phyloP scores from a whole-genome alignment of 2,113 vertebrate genomes.

The Lophius piscatorius region DNA sequence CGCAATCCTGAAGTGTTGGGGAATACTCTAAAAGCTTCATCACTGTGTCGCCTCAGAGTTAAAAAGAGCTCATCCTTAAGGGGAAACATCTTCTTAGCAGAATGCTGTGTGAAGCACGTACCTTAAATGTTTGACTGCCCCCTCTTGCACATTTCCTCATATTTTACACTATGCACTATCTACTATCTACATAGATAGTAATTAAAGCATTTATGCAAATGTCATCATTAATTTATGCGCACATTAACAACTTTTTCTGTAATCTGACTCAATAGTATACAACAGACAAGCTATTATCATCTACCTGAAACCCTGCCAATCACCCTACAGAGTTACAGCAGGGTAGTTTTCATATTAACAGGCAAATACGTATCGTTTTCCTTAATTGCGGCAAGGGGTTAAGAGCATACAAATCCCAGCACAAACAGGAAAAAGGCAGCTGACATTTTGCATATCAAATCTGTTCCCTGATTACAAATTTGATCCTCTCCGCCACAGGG shows the following conservation, averaged over 20 bases:
- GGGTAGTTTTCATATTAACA: background rate
- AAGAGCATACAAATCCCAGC: conserved; percentile 5
- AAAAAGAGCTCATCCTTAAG: conserved; percentile 20
- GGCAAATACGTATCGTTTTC: conserved; percentile 27
- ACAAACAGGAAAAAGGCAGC: conserved; percentile 5
- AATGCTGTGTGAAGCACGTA: too few relatives aligned
- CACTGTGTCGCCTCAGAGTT: conserved; percentile 5
- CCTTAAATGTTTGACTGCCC: background rate
- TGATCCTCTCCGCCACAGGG: background rate
- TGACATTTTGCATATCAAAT: conserved; percentile 39
- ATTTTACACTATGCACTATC: conserved; percentile 1
- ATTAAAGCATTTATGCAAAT: conserved; percentile 24
- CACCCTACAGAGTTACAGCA: conserved; percentile 4
- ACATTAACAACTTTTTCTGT: conserved; percentile 8
- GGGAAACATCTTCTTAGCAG: too few relatives aligned
- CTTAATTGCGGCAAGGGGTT: conserved; percentile 25
- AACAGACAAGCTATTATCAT: background rate
- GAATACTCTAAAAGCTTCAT: conserved; percentile 20
- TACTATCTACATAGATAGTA: conserved; percentile 10
- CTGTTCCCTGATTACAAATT: conserved; percentile 13
- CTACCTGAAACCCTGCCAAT: background rate
- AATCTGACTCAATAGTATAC: conserved; percentile 2
- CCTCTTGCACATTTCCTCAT: conserved; percentile 7
- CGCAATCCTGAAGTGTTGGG: conserved; percentile 21
- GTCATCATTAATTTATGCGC: background rate